phyloP scores from a whole-genome alignment of 2,113 vertebrate species.

The Macquaria ambigua region DNA sequence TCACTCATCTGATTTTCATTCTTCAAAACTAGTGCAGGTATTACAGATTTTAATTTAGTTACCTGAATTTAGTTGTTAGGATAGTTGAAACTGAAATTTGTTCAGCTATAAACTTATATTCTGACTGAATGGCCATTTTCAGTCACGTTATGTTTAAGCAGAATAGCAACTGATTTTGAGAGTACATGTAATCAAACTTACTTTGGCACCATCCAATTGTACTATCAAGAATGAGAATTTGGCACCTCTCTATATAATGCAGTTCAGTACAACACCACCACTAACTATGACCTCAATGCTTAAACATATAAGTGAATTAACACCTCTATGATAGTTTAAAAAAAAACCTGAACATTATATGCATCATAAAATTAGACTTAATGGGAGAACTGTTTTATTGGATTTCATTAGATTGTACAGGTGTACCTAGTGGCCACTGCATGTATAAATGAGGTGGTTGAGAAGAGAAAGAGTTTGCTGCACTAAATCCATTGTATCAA shows the following conservation, averaged over 20 bases:
- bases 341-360: neutral
- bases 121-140: neutral
- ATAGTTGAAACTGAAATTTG: neutral
- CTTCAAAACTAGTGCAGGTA: neutral
- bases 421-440: neutral
- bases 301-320: neutral
- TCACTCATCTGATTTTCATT: neutral
- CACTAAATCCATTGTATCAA: neutral
- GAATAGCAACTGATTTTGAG: neutral
- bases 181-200: neutral
- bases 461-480: neutral
- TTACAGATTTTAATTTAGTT: neutral
- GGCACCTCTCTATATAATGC: neutral
- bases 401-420: neutral
- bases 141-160: too few species aligned
- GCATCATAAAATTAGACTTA: too few species aligned
- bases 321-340: neutral
- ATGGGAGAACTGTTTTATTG: neutral
- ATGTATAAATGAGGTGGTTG: neutral
- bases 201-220: neutral
- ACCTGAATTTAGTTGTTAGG: neutral
- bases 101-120: neutral
- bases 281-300: too few species aligned
- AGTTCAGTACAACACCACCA: neutral
- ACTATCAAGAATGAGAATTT: neutral